Conservation (phyloP, 2,797 vertebrate species). For the Pagetopsis macropterus region DNA sequence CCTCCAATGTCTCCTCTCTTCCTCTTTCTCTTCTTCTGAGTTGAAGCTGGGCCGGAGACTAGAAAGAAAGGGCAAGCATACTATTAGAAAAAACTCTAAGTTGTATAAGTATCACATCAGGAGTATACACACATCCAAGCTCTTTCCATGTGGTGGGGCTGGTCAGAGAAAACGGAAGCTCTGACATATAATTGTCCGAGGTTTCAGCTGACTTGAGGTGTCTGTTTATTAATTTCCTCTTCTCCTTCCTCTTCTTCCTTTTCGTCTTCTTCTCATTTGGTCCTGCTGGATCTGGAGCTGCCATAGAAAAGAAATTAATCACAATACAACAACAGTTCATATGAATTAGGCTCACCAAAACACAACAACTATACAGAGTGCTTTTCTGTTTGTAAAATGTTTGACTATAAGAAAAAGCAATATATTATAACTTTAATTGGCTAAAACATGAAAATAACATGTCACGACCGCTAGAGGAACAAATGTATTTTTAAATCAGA, state of each 20-base stretch:
- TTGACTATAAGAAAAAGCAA: neutral
- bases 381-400: neutral
- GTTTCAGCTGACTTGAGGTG: conserved; percentile 40
- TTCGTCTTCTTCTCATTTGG: conserved; percentile 48
- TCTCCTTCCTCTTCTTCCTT: conserved; percentile 58
- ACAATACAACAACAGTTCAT: too few relatives aligned
- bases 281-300: too few relatives aligned
- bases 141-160: conserved; percentile 84
- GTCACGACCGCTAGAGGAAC: neutral
- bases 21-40: conserved; percentile 84
- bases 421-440: neutral
- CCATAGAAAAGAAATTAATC: too few relatives aligned
- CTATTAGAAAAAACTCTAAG: neutral
- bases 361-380: neutral
- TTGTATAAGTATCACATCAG: neutral
- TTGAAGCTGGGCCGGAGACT: conserved; percentile 68
- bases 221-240: conserved; percentile 58
- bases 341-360: neutral
- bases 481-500: neutral
- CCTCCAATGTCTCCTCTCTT: conserved; percentile 77
- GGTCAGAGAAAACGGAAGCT: conserved; percentile 86
- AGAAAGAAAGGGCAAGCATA: neutral
- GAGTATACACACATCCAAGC: conserved; percentile 83
- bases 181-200: conserved; percentile 74
- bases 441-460: neutral